Percentiles rank a stretch among this genome's conserved stretches.
phyloP scores from a whole-genome alignment of 2,797 vertebrate species.

The Galago senegalensis region DNA sequence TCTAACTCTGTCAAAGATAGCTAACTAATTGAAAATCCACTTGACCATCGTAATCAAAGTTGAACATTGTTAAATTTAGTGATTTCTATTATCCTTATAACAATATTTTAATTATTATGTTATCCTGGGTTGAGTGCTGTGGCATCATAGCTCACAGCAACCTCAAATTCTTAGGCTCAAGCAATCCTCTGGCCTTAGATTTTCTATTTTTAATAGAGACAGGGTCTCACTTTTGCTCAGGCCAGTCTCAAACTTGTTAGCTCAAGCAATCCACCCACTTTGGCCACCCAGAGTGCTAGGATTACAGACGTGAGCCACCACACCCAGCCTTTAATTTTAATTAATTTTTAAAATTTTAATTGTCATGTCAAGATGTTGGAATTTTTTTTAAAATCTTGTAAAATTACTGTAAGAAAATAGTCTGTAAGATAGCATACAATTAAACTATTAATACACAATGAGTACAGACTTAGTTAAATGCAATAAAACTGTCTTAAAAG shows the following conservation, averaged over 20 bases:
- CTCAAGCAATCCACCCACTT: no score
- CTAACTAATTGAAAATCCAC: background rate
- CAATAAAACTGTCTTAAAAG: constrained; percentile 11
- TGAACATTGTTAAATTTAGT: background rate
- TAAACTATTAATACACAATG: constrained; percentile 3
- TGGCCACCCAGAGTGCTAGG: no score
- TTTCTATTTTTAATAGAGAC: no score
- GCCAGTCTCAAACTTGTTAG: no score
- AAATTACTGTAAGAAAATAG: constrained; percentile 53
- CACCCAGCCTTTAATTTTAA: background rate
- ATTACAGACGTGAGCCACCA: no score
- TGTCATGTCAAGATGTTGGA: background rate
- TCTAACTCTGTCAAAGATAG: background rate
- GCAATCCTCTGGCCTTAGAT: no score
- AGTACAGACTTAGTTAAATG: constrained; percentile 37
- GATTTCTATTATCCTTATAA: background rate
- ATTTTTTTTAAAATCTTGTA: background rate
- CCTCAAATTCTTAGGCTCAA: no score
- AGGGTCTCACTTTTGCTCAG: no score
- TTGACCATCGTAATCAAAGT: constrained; percentile 6
- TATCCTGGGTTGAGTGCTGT: no score
- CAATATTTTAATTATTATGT: background rate
- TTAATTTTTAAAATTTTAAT: background rate
- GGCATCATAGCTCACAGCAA: no score
- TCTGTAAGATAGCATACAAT: constrained; percentile 20